Percentiles rank a stretch among this genome's conserved stretches.
Evolutionary conservation across 2,113 vertebrate species (phyloP).

Genomic region (Tachysurus vachellii): DNA sequence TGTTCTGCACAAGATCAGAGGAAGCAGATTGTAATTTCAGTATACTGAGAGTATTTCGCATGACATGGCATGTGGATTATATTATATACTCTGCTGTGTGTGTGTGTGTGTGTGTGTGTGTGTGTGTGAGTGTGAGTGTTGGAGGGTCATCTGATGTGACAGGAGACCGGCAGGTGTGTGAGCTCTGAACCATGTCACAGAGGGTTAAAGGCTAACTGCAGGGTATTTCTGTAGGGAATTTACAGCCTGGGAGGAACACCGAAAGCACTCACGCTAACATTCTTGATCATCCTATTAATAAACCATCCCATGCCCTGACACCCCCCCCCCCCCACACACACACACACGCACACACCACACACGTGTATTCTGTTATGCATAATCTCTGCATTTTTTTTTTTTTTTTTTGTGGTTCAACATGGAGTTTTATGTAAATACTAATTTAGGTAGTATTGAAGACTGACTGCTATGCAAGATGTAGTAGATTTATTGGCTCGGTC

Average conservation of each 20-base stretch:
- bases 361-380: constrained; percentile 6
- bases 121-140: constrained; percentile 39
- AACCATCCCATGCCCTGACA: constrained; percentile 46
- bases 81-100: not conserved
- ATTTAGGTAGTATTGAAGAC: constrained; percentile 34
- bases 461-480: constrained; percentile 8
- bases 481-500: constrained; percentile 45
- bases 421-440: constrained; percentile 16
- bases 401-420: constrained; percentile 13
- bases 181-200: constrained; percentile 63
- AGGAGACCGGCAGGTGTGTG: constrained; percentile 69
- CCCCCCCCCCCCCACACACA: constrained; percentile 30
- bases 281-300: constrained; percentile 70
- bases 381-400: not conserved
- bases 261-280: constrained; percentile 45
- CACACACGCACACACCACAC: constrained; percentile 5
- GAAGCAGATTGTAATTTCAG: constrained; percentile 25
- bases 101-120: constrained; percentile 37
- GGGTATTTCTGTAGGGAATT: constrained; percentile 74
- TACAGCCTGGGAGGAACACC: constrained; percentile 62
- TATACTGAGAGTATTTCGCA: constrained; percentile 20
- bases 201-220: constrained; percentile 72
- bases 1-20: constrained; percentile 38
- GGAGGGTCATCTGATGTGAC: constrained; percentile 47
- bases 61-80: constrained; percentile 24